Evolutionary conservation across 2,888 invertebrate genomes (phyloP), one percentile per base, ranked within the genome.

Genomic region (Anaspis maculata): DNA sequence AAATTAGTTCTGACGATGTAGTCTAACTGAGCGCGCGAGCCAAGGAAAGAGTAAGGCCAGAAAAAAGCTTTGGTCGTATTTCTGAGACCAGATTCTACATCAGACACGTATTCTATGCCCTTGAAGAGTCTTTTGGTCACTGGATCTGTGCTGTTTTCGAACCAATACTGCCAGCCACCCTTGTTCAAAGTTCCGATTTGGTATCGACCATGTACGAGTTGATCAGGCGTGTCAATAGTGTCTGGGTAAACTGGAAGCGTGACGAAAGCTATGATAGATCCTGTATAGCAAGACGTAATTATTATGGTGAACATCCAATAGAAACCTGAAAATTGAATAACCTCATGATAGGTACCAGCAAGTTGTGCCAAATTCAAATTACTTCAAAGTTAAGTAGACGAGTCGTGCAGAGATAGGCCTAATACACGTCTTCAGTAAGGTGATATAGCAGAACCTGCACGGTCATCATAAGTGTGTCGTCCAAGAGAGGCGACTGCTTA

Each of bases 271-370:
- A 87, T 86, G 14, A 87, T 86, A 1, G 83, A 85, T 2, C 86
- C 84, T 1, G 86, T 86, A 54, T 87, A 87, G 52, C 85, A 84
- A 30, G 86, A 80, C 1, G 85, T 86, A 29, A 85, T 79, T 31
- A 87, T 87, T 22, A 86, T 86, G 2, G 86, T 86, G 50, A 86
- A 87, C n/a, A 84, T 59, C 87, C 87, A 87, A 59, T 87, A 87
- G 66, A 79, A 76, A 35, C 78, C n/a, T n/a, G n/a, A n/a, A n/a
- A n/a, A n/a, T n/a, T n/a, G n/a, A n/a, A n/a, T n/a, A n/a, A n/a
- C n/a, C n/a, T n/a, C n/a, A n/a, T n/a, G n/a, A n/a, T n/a, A n/a
- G n/a, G n/a, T n/a, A n/a, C n/a, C n/a, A n/a, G n/a, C n/a, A n/a
- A n/a, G n/a, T n/a, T n/a, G n/a, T n/a, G n/a, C n/a, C n/a, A n/a